Evolutionary conservation across 2,113 vertebrate genomes (phyloP), one percentile per base, ranked within the genome.

Genomic region (Cyprinus carpio): DNA sequence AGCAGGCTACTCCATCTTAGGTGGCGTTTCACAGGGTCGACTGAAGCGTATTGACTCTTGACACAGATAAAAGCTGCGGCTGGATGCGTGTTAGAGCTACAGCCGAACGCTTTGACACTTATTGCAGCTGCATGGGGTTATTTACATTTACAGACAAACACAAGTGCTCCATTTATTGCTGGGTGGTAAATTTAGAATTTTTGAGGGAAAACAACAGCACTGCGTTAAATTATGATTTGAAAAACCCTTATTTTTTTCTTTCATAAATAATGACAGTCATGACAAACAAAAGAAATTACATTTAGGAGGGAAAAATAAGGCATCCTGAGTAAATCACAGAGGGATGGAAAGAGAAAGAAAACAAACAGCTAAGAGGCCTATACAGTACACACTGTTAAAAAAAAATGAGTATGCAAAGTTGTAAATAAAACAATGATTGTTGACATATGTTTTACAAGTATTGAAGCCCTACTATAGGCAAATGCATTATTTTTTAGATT

Each of bases 91-190:
- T 71, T 67, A 51, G 40, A 71, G 46, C 43, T 16, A n/a, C 40
- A 51, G 43, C 18, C 6, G 20, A 71, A 20, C 20, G 4, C 64
- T 25, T 72, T 71, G 67, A 58, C 67, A 37, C 49, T 83, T 72
- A 58, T 40, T 40, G 67, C 65, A 34, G 67, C 81, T 83, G 65
- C 49, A 25, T 23, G 8, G 29, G 29, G 6, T 83, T 67, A 83
- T 83, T 83, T 72, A 83, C 81, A 83, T 83, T 72, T 15, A 49
- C 81, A 13, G 67, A n/a, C 64, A 25, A 83, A 71, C 65, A 72
- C 65, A 56, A 83, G 81, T 72, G 81, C 67, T 71, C 29, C 49
- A 25, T 82, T 82, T 58, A 83, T 67, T 58, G 81, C 65, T 23
- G 72, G 54, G 64, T 85, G 49, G n/a, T 60, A 74, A 58, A 80